Conservation (phyloP, 2,113 vertebrate species). For the Hypanus sabinus region DNA sequence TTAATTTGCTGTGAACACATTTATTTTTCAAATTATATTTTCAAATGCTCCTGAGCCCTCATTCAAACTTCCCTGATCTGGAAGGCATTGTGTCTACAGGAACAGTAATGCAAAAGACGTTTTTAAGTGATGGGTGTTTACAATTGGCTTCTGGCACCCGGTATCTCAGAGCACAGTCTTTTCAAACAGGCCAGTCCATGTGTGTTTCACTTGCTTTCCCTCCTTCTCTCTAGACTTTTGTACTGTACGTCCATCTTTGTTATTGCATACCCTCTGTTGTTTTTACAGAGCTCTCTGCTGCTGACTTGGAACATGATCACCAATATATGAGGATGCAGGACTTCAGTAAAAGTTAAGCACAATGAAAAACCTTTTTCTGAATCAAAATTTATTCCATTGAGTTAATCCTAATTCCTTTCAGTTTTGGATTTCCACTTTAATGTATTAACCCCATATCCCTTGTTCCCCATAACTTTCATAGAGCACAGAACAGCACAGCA, state of each 20-base stretch:
- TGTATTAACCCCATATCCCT: no score
- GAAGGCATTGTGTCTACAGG: background rate
- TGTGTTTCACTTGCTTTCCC: background rate
- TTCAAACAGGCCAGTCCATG: no score
- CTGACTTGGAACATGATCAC: background rate
- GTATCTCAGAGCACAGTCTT: no score
- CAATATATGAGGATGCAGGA: background rate
- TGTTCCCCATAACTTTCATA: no score
- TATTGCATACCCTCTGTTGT: background rate
- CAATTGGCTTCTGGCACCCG: background rate
- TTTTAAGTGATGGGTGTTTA: no score
- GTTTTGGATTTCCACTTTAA: background rate
- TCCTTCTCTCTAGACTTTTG: background rate
- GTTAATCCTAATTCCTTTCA: background rate
- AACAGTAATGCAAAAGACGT: background rate
- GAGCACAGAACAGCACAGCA: no score
- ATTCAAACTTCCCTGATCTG: background rate
- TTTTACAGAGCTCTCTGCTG: background rate
- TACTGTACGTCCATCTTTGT: background rate
- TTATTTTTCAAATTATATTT: background rate
- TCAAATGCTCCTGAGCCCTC: background rate
- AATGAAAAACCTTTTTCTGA: background rate
- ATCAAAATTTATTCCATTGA: background rate
- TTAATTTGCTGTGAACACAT: background rate
- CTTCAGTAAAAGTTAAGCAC: background rate